Base-by-base conservation (phyloP, 2,888 invertebrate species). In the Lithophane socia region DNA sequence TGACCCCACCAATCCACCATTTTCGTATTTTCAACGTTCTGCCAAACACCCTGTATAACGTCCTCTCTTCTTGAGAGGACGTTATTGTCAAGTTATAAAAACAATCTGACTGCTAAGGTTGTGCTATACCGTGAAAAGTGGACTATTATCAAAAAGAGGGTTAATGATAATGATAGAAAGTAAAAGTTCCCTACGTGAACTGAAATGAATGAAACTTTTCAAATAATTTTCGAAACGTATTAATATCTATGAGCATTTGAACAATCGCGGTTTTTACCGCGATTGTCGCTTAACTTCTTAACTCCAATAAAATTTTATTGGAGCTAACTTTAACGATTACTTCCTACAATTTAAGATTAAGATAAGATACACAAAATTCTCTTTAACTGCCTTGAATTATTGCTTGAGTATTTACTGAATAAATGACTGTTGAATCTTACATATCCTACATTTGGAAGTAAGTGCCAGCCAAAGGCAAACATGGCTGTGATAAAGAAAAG, bases 331-430 rank as follows among this genome's bases (percentile, higher is more conserved):
- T 76, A 70, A 85, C 76, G 58, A 58, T 77, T 71, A 73, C 70
- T 88, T 87, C 80, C 69, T 84, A 80, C 78, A 79, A 73, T 77
- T 80, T 82, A 85, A 85, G 85, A 88, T 89, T 86, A 83, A 88
- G 86, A 86, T 82, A 73, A 80, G 74, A 83, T 85, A 75, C 79
- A 86, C 84, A 85, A 87, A 87, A 89, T 87, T 89, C 86, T 83
- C 84, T 87, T 77, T 82, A 85, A 87, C 78, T 83, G 77, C 61
- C 69, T 72, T 79, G 85, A 91, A 89, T 89, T 88, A 90, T 83
- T 69, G 77, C 65, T 67, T 42, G 72, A 85, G 79, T 54, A 37
- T 54, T 29, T 18, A n/a, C 42, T 69, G 71, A 52, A 80, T 49
- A 66, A 61, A 73, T 18, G 13, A 29, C 54, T 80, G 1, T 80